phyloP scores from a whole-genome alignment of 2,113 vertebrate genomes.

The Merops nubicus region DNA sequence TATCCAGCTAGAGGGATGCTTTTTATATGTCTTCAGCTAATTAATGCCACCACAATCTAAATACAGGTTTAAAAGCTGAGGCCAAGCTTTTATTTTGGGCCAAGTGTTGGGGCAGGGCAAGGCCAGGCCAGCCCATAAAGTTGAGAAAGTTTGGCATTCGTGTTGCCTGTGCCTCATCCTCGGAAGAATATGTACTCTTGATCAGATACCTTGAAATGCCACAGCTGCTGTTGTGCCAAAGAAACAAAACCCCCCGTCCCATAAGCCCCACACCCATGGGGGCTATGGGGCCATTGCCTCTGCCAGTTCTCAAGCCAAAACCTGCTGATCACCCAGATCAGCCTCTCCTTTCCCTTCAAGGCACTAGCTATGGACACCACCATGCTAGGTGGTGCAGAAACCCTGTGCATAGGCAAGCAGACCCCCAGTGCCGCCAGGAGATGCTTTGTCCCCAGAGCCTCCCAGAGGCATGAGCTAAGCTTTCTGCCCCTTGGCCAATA shows the following conservation, averaged over 20 bases:
- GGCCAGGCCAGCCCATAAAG: neutral
- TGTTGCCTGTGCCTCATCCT: neutral
- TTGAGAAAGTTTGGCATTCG: neutral
- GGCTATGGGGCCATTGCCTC: neutral
- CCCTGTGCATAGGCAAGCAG: neutral
- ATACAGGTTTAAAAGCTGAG: neutral
- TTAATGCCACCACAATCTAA: neutral
- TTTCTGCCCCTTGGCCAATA: neutral
- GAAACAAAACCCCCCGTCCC: neutral
- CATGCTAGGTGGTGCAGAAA: neutral
- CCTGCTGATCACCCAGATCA: neutral
- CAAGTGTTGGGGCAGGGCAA: neutral
- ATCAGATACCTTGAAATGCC: neutral
- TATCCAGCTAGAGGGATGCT: neutral
- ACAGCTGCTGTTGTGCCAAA: neutral
- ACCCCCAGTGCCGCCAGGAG: accelerated
- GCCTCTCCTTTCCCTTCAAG: neutral
- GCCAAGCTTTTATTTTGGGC: neutral
- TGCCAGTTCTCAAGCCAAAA: neutral
- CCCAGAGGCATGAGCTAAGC: neutral
- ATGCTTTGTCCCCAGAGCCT: neutral
- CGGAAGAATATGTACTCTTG: neutral
- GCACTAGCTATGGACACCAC: neutral
- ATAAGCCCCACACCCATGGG: neutral
- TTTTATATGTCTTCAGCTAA: neutral